Percentiles rank a stretch among this genome's conserved stretches.
Conservation (phyloP, 2,888 invertebrate genomes). For the Aspidapion aeneum region DNA sequence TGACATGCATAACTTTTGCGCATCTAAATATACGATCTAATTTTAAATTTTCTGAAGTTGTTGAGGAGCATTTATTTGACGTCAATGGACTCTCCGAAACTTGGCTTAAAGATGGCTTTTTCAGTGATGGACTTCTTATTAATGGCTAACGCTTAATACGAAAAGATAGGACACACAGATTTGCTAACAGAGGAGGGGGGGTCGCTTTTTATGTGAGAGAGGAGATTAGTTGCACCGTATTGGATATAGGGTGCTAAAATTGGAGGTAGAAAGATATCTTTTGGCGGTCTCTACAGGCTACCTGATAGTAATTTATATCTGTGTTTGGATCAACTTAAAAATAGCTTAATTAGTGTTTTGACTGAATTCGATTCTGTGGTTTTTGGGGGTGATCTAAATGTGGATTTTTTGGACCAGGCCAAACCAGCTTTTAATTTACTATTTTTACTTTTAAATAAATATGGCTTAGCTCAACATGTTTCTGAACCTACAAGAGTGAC, state of each 20-base stretch:
- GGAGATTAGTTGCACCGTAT: not conserved
- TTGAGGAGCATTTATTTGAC: not conserved
- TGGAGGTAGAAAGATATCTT: not conserved
- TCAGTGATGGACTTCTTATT: not conserved
- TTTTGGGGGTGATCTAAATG: slow-evolving; percentile 1
- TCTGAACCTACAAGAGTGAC: not conserved
- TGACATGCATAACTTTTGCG: not conserved
- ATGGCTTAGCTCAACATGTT: not conserved
- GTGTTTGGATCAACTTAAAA: slow-evolving; percentile 4
- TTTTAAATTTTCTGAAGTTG: not conserved
- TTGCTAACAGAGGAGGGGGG: not conserved
- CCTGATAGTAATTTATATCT: not conserved
- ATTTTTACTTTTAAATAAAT: not conserved
- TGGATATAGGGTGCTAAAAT: not conserved
- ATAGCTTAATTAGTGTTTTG: not conserved
- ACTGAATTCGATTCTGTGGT: not conserved
- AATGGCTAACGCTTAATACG: not conserved
- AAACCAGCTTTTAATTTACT: slow-evolving; percentile 2
- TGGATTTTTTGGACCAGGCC: not conserved
- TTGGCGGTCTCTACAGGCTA: slow-evolving; percentile 2
- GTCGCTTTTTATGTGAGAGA: not conserved
- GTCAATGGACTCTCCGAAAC: not conserved
- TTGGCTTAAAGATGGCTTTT: not conserved
- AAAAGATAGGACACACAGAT: not conserved
- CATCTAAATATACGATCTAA: not conserved